These are phyloP conservation scores for Drosophila crucigera DNA, from an alignment of 2,888 invertebrate species.

Conservation along the genomic window DNA sequence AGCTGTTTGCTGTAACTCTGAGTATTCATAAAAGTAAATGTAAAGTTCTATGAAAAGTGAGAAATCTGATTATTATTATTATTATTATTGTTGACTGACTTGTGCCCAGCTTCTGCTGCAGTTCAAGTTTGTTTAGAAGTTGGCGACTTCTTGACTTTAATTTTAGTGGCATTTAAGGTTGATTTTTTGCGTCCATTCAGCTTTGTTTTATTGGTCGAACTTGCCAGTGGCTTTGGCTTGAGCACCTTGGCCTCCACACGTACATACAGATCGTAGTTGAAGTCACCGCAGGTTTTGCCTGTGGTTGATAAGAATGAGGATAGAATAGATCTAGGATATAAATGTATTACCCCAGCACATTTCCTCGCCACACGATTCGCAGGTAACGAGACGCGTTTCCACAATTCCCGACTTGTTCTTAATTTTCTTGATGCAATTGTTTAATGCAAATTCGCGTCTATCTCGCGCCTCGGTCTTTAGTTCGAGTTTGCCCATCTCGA, in stretches of 20 bases:
- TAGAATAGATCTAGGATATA: background rate
- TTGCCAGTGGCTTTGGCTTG: conserved; percentile 79
- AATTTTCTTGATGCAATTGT: conserved; percentile 90
- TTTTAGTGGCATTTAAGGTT: conserved; percentile 66
- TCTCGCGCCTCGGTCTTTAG: conserved; percentile 90
- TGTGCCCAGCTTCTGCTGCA: background rate
- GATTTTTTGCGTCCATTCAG: conserved; percentile 81
- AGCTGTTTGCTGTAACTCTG: background rate
- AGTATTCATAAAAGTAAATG: background rate
- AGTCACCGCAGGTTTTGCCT: conserved; percentile 84
- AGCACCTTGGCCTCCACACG: conserved; percentile 82
- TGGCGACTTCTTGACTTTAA: conserved; percentile 76
- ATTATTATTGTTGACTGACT: background rate
- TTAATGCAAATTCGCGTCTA: conserved; percentile 88
- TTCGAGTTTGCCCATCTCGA: conserved; percentile 93
- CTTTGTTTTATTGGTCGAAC: conserved; percentile 75
- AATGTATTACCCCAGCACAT: conserved; percentile 89
- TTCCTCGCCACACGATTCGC: conserved; percentile 93
- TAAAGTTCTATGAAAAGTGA: background rate
- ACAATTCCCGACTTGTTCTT: conserved; percentile 94
- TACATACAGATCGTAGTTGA: conserved; percentile 85
- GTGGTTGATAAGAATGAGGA: conserved; percentile 8
- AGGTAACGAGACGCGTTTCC: conserved; percentile 91
- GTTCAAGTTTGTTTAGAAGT: conserved; percentile 45
- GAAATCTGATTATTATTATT: background rate